Base-by-base conservation (phyloP, 2,888 invertebrate genomes). In the Sminthurides aquaticus region DNA sequence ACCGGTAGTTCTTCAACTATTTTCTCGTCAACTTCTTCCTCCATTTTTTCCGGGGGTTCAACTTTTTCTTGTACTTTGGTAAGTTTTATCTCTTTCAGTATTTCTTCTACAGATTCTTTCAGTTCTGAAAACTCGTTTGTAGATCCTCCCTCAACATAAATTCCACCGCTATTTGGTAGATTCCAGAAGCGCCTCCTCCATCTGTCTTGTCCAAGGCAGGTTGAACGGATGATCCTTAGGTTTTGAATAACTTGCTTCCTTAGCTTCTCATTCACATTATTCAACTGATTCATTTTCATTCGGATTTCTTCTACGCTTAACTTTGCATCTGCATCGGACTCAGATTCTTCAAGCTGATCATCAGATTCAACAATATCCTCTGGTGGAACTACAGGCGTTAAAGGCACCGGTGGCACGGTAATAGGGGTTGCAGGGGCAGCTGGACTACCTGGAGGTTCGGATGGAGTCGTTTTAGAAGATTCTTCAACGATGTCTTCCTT, bases 141-240 rank as follows among this genome's bases (percentile, higher is more conserved):
- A 78, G 94, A 94, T 82, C 95, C 84, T 0, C 88, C 91, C 77
- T 98, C 98, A 0, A 97, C 87, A 77, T 87, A 92, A 24, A 98
- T 85, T 0, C 94, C 94, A 1, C 95, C 95, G 2, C 89, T 86
- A 76, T 88, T 88, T 0, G 95, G 92, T 2, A 98, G 81, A 27
- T 91, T 87, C 97, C 97, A 98, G 79, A 94, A 97, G 15, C 93
- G 85, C 11, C 97, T 84, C 87, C 91, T 90, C 78, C 87, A 95
- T 78, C 90, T 83, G 80, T 98, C 98, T 77, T 96, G 95, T 0
- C 98, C 98, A 70, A 91, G 89, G 75, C 91, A 90, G 2, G 89
- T 88, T 0, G 92, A 91, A 5, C 97, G 80, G 18, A 98, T 81
- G 68, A 90, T 88, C 76, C 90, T 89, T 0, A 88, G 86, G 0